Evolutionary conservation across 92 coral and sea anemone species (phyloP).

Genomic region (Metridium senile): DNA sequence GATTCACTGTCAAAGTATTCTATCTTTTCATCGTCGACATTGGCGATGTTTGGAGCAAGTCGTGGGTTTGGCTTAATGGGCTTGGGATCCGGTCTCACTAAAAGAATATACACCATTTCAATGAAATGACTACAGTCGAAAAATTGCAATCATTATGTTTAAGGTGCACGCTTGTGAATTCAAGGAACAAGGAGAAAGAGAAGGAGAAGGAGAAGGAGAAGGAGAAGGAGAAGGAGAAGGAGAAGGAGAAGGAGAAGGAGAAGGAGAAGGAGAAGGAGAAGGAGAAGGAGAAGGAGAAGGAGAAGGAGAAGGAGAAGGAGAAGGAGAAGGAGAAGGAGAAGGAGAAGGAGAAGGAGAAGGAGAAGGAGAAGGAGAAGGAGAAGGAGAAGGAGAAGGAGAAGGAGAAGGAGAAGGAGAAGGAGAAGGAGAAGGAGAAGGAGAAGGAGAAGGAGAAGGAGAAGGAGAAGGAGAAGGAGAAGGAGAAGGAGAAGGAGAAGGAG

Average conservation of each 20-base stretch:
- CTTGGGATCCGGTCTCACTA: constrained; percentile 14
- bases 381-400: no score
- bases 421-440: no score
- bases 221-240: not conserved
- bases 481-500: no score
- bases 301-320: not conserved
- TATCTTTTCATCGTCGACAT: constrained; percentile 59
- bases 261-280: not conserved
- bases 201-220: not conserved
- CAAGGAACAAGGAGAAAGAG: not conserved
- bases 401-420: not conserved
- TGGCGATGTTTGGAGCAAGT: constrained; percentile 28
- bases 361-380: no score
- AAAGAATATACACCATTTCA: not conserved
- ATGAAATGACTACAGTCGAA: not conserved
- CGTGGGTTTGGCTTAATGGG: constrained; percentile 8
- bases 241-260: not conserved
- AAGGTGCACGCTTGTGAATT: no score
- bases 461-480: no score
- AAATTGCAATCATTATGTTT: no score
- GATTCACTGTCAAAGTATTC: constrained; percentile 71
- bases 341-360: not conserved
- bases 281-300: not conserved
- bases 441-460: no score
- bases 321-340: not conserved